Evolutionary conservation across 2,797 vertebrate genomes (phyloP).

Genomic region (Periophthalmus magnuspinnatus): DNA sequence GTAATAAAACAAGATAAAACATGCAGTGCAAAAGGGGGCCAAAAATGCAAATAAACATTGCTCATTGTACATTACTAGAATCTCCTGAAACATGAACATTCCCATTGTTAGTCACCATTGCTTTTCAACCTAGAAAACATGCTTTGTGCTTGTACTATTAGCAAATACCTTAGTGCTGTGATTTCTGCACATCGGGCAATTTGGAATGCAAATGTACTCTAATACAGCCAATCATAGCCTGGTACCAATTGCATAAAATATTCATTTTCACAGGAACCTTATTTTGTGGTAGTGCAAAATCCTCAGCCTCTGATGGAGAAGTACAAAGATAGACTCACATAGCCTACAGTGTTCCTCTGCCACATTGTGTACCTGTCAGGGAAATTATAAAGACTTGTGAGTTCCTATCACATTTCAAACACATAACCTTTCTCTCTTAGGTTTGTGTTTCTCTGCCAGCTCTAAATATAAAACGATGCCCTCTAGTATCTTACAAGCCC

Average conservation of each 20-base stretch:
- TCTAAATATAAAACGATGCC: constrained; percentile 75
- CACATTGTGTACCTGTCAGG: constrained; percentile 73
- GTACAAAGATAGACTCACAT: constrained; percentile 74
- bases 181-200: constrained; percentile 72
- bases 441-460: constrained; percentile 71
- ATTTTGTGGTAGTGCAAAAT: constrained; percentile 73
- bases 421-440: constrained; percentile 70
- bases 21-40: not conserved
- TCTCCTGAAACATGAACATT: not conserved
- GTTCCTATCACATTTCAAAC: constrained; percentile 69
- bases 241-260: constrained; percentile 78
- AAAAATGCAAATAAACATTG: not conserved
- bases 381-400: constrained; percentile 71
- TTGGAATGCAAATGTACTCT: constrained; percentile 74
- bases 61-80: not conserved
- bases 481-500: constrained; percentile 70
- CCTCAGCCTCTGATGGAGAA: constrained; percentile 66
- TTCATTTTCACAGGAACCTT: constrained; percentile 75
- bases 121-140: constrained; percentile 41
- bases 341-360: constrained; percentile 75
- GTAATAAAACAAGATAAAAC: constrained; percentile 22
- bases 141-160: constrained; percentile 43
- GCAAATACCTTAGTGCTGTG: constrained; percentile 45
- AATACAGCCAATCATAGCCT: constrained; percentile 72
- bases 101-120: not conserved